phyloP scores from a whole-genome alignment of 2,888 invertebrate genomes.

The Anoplius nigerrimus region DNA sequence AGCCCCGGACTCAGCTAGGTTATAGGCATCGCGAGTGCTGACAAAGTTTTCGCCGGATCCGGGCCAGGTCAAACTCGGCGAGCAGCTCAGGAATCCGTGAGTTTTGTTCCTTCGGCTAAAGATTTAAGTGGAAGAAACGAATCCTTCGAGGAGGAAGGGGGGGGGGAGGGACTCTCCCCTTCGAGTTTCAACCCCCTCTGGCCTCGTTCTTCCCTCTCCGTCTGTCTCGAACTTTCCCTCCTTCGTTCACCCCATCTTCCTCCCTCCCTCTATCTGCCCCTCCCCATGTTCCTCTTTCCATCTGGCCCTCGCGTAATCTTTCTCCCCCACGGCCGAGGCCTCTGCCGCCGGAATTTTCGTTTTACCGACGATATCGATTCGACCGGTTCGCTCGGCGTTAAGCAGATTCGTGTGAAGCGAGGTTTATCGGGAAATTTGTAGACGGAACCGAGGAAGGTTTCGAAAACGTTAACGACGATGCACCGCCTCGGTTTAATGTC shows the following conservation, averaged over 20 bases:
- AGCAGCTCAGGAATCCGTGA: conserved; percentile 39
- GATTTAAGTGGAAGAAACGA: conserved; percentile 46
- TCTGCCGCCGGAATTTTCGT: too few relatives aligned
- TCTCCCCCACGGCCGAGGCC: not conserved
- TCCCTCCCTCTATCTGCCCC: not conserved
- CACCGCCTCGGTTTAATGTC: too few relatives aligned
- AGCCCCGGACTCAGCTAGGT: conserved; percentile 16
- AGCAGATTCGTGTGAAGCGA: too few relatives aligned
- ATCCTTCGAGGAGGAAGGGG: conserved; percentile 20
- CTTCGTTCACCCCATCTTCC: conserved; percentile 6
- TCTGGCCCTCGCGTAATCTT: conserved; percentile 2
- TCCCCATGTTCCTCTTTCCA: not conserved
- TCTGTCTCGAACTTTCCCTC: conserved; percentile 1
- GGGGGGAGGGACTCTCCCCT: not conserved
- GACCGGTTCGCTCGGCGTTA: too few relatives aligned
- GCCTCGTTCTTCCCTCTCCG: not conserved
- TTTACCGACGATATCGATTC: too few relatives aligned
- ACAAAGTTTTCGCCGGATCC: conserved; percentile 34
- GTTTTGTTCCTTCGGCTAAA: conserved; percentile 36
- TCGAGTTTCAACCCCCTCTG: not conserved
- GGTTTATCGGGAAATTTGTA: too few relatives aligned
- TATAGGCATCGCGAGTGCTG: conserved; percentile 11
- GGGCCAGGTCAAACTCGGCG: conserved; percentile 32
- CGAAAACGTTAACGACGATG: too few relatives aligned
- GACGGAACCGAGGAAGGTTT: too few relatives aligned